Conservation (phyloP, 2,888 invertebrate genomes). For the Corbicula japonica region DNA sequence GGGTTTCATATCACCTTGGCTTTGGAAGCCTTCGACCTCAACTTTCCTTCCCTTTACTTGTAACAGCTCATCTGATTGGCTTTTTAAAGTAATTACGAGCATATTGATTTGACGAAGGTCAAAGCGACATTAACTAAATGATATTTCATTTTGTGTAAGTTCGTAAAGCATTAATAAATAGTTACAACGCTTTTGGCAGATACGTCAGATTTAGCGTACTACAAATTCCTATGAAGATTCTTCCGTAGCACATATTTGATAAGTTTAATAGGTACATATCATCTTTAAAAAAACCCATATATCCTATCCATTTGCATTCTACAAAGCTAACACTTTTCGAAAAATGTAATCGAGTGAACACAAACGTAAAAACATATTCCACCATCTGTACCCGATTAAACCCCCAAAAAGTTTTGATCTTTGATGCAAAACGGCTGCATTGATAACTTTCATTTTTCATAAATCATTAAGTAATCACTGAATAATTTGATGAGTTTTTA, state of each 20-base stretch:
- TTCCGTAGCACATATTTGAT: neutral
- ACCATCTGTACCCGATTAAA: slow-evolving; percentile 29
- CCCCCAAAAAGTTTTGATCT: slow-evolving; percentile 40
- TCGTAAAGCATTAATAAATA: slow-evolving; percentile 44
- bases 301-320: slow-evolving; percentile 27
- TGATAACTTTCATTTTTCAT: slow-evolving; percentile 43
- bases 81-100: slow-evolving; percentile 31
- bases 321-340: slow-evolving; percentile 29
- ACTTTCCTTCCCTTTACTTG: slow-evolving; percentile 40
- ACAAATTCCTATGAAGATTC: slow-evolving; percentile 6
- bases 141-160: slow-evolving; percentile 63
- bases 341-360: slow-evolving; percentile 50
- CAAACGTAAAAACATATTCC: slow-evolving; percentile 40
- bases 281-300: slow-evolving; percentile 25
- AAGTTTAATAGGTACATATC: slow-evolving; percentile 42
- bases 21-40: slow-evolving; percentile 30
- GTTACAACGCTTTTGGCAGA: slow-evolving; percentile 28
- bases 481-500: slow-evolving; percentile 40
- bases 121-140: slow-evolving; percentile 52
- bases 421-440: slow-evolving; percentile 40
- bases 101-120: slow-evolving; percentile 59
- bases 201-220: slow-evolving; percentile 1
- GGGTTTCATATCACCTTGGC: slow-evolving; percentile 55
- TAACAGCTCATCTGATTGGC: slow-evolving; percentile 60
- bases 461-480: slow-evolving; percentile 46